Base-by-base conservation (phyloP, 1,140 invertebrate species). In the Diorhabda elongata region DNA sequence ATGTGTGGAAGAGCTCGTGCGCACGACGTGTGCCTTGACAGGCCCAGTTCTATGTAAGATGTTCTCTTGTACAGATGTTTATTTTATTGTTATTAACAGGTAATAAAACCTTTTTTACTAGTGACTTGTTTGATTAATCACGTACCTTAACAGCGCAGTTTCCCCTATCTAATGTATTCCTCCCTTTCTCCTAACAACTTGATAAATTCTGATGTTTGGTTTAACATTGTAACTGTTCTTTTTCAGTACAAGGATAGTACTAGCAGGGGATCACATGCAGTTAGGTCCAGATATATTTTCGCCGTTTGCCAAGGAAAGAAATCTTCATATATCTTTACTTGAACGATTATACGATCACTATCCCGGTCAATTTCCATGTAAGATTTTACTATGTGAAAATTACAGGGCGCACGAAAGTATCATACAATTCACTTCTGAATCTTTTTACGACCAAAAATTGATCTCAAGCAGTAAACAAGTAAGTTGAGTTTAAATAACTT, bases 181-280 rank as follows among this genome's bases (percentile, higher is more conserved):
- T 26, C 26, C 26, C 26, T 26, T 26, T 26, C 26, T 26, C 26
- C 26, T 26, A 26, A 26, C 26, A 26, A 26, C 26, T 26, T 26
- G 26, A 26, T 26, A 26, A 26, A 26, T 26, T 26, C 26, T 26
- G 26, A 26, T 26, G 26, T 26, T 1, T 26, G 26, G 26, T 26
- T 26, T 26, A 26, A 26, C 26, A 26, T 26, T 26, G 26, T 26
- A 26, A 26, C 26, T 26, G 26, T 26, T 26, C 26, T 26, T 52
- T 52, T 52, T 52, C 4, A 52, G 86, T 0, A 95, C 93, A 2
- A 84, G 92, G 58, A 86, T 96, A 58, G 91, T 95, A 2, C 78
- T 96, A 42, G 93, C 93, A 47, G 94, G 94, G 66, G 93, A 95
- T 83, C 92, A 95, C 76, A 93, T 95, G 91, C 94, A 95, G 86